Base-by-base conservation (phyloP, 2,113 vertebrate species). In the Phrynosoma platyrhinos region DNA sequence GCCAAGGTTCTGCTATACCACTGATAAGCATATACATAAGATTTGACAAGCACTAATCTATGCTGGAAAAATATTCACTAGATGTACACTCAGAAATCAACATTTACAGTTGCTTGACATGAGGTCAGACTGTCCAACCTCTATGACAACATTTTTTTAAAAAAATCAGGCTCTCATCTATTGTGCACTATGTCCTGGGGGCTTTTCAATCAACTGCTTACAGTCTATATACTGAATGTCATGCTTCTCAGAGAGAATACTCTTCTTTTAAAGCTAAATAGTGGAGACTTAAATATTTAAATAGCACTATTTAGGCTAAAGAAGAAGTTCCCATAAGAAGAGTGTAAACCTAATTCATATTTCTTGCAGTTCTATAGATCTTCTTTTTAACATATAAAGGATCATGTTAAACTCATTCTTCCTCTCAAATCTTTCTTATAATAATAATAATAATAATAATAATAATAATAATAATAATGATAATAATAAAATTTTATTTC, bases 361-460 rank as follows among this genome's bases (percentile, higher is more conserved):
- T 69, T 68, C 9, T 30, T 86, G 62, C 40, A n/a, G 3, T 66
- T 66, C 2, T 20, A 21, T 66, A 66, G 21, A 6, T 69, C 9
- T 69, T 27, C 5, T 69, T 86, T 69, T 86, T 69, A 71, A 79
- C 62, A 85, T 69, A 71, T 69, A 79, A 79, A 86, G 20, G 62
- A 5, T 40, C 30, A 25, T 79, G 6, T 42, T 79, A 79, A 79
- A 47, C n/a, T 42, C 23, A 79, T 84, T 88, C 58, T 83, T 77
- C 82, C 71, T 79, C 3, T 55, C 74, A 77, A 83, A n/a, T 12
- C 68, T 79, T 83, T 55, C 74, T n/a, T n/a, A n/a, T n/a, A n/a
- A n/a, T n/a, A n/a, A n/a, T n/a, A n/a, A n/a, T n/a, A n/a, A n/a
- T n/a, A n/a, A n/a, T n/a, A n/a, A n/a, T n/a, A n/a, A n/a, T n/a